These are phyloP conservation scores for Eupithecia centaureata DNA, from an alignment of 2,888 invertebrate species.

Conservation along the genomic window DNA sequence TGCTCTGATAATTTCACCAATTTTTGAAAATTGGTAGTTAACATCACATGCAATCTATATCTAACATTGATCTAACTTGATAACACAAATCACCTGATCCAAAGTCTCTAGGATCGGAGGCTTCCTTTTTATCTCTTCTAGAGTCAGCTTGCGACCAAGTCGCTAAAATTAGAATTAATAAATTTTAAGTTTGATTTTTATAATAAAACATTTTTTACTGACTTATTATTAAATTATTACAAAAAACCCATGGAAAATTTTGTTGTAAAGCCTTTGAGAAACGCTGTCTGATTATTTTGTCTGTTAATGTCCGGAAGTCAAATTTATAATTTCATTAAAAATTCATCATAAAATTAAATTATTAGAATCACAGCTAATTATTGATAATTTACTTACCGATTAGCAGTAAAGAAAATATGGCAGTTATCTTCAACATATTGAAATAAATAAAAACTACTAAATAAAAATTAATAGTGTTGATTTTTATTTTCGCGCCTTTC, in stretches of 20 bases:
- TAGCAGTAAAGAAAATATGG: conserved; percentile 69
- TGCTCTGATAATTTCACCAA: not conserved
- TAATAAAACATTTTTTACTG: too few species aligned
- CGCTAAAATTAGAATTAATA: conserved; percentile 51
- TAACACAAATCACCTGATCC: conserved; percentile 58
- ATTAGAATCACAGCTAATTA: not conserved
- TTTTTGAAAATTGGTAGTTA: not conserved
- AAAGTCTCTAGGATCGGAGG: conserved; percentile 56
- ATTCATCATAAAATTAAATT: too few species aligned
- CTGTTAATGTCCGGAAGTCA: not conserved
- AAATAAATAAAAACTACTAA: conserved; percentile 27
- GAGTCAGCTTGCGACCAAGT: conserved; percentile 70
- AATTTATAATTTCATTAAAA: not conserved
- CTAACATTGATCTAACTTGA: conserved; percentile 13
- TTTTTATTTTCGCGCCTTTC: conserved; percentile 30
- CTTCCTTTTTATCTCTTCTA: conserved; percentile 67
- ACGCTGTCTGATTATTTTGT: not conserved
- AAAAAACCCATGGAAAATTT: too few species aligned
- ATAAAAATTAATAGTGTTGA: conserved; percentile 38
- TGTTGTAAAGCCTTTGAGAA: too few species aligned
- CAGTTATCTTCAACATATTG: conserved; percentile 69
- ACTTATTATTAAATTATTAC: too few species aligned
- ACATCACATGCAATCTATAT: conserved; percentile 15
- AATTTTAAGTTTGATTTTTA: not conserved
- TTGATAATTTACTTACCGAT: conserved; percentile 66